A percentile compares a stretch with the other conserved stretches of the same genome.
Conservation (phyloP, 2,888 invertebrate species). For the Chloroclystis v-ata region DNA sequence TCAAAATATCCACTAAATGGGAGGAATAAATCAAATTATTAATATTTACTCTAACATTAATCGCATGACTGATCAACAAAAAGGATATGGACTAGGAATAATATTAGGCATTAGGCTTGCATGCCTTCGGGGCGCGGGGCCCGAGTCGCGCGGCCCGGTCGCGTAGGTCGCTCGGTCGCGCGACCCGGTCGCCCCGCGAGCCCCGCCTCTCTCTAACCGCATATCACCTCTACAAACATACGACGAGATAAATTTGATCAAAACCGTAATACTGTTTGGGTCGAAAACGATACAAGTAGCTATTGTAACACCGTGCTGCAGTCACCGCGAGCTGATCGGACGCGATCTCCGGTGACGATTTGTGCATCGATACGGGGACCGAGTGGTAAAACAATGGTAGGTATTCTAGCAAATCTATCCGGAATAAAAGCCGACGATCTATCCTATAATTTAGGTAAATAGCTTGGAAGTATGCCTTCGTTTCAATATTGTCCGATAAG, state of each 20-base stretch:
- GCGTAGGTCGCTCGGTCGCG: slow-evolving; percentile 3
- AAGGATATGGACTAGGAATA: slow-evolving; percentile 79
- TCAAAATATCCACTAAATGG: slow-evolving; percentile 79
- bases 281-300: slow-evolving; percentile 64
- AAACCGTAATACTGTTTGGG: slow-evolving; percentile 72
- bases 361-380: slow-evolving; percentile 72
- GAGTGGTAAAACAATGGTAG: slow-evolving; percentile 60
- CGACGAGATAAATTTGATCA: slow-evolving; percentile 66
- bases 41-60: slow-evolving; percentile 76
- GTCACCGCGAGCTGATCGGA: slow-evolving; percentile 60
- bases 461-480: slow-evolving; percentile 75
- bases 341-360: slow-evolving; percentile 69
- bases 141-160: slow-evolving; percentile 30
- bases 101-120: slow-evolving; percentile 74
- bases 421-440: slow-evolving; percentile 76
- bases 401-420: slow-evolving; percentile 76
- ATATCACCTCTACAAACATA: slow-evolving; percentile 72
- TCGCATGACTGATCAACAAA: slow-evolving; percentile 79
- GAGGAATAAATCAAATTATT: slow-evolving; percentile 79
- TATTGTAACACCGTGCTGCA: slow-evolving; percentile 56
- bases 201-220: slow-evolving; percentile 62
- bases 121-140: slow-evolving; percentile 53
- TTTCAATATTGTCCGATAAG: slow-evolving; percentile 76
- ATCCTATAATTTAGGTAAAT: slow-evolving; percentile 72
- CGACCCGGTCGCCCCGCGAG: slow-evolving; percentile 25